Evolutionary conservation across 2,797 vertebrate species (phyloP), one percentile per base, ranked within the genome.

Genomic region (Myoxocephalus aenaeus): DNA sequence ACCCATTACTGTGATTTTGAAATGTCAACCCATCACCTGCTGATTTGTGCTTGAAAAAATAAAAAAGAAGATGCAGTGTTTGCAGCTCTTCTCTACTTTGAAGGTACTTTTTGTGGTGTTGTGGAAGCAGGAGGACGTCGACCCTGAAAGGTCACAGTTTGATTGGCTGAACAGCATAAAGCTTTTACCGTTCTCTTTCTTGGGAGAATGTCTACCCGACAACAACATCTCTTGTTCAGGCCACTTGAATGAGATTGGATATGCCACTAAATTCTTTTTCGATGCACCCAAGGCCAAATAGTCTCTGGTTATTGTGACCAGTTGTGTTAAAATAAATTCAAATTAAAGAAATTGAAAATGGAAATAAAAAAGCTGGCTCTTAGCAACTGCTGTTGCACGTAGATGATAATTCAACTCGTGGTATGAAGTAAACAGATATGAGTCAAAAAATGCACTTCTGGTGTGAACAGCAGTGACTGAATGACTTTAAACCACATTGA

Each of bases 91-190:
- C 73, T 71, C 62, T 29, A 34, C 82, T 85, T 81, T 85, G 85
- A 83, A 63, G 77, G 36, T 59, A 70, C 65, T 82, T 79, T 42
- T 42, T 2, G 58, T 15, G 46, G 34, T 1, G 50, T 51, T 63
- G 64, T 56, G 82, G 51, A 65, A 81, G 81, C 29, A 6, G n/a
- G 79, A 85, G 54, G 82, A 83, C 13, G 70, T 32, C 58, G 72
- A 86, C 84, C 88, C 84, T 64, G 80, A 86, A 89, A 91, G 85
- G 89, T 91, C 86, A 91, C 77, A 69, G 75, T 59, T 89, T 89
- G 89, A 93, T 90, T 91, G 89, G 86, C 83, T 89, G 65, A 90
- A 90, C 89, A 86, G 85, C 84, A 73, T 75, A 92, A 91, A 90
- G 90, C 89, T 89, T 90, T 88, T 86, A 90, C 74, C 77, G 73